Percentiles rank a stretch among this genome's conserved stretches.
These are phyloP conservation scores for Pitta sordida DNA, from an alignment of 2,113 vertebrate species.

Conservation along the genomic window DNA sequence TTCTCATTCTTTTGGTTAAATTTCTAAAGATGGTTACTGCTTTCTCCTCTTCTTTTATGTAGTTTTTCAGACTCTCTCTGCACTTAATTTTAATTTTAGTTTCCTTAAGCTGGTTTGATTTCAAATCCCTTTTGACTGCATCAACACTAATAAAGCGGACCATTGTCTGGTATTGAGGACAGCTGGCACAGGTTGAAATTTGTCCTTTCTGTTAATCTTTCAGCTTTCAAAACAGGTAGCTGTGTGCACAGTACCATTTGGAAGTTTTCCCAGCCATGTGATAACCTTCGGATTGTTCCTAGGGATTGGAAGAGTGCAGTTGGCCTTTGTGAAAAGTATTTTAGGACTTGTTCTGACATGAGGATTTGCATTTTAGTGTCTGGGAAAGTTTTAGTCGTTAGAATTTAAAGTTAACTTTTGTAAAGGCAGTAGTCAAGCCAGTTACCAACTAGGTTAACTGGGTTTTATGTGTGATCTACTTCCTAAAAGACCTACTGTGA, in stretches of 20 bases:
- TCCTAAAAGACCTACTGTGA: background rate
- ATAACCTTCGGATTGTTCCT: background rate
- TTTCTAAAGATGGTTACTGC: background rate
- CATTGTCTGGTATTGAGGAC: background rate
- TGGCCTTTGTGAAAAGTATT: background rate
- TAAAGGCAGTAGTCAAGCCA: background rate
- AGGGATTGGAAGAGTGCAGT: background rate
- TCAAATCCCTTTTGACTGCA: slow-evolving; percentile 14
- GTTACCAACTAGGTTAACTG: background rate
- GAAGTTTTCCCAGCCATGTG: background rate
- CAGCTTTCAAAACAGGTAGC: slow-evolving; percentile 17
- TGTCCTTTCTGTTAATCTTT: background rate
- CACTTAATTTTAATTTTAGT: background rate
- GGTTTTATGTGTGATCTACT: background rate
- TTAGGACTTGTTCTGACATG: background rate
- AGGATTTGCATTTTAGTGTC: background rate
- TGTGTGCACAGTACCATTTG: background rate
- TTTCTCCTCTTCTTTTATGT: background rate
- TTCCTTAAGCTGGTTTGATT: slow-evolving; percentile 14
- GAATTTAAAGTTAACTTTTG: background rate
- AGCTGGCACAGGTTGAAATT: background rate
- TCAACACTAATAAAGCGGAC: background rate
- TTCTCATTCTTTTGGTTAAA: background rate
- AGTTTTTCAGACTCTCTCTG: background rate
- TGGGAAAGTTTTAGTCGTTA: background rate